Base-by-base conservation (phyloP, 2,797 vertebrate species). In the Distichodus sexfasciatus region DNA sequence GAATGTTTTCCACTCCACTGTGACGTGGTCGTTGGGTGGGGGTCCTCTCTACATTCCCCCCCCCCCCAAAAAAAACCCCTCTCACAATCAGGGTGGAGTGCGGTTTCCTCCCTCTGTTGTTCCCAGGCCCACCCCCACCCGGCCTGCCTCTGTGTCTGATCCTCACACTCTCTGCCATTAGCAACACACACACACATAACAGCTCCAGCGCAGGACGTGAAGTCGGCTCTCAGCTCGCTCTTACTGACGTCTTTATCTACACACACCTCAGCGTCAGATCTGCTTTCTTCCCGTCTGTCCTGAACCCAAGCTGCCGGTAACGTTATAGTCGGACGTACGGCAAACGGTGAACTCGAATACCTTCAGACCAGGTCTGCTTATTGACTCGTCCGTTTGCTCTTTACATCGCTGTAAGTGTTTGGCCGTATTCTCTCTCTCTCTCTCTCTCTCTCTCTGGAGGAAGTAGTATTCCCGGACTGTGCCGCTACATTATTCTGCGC, bases 41-140 rank as follows among this genome's bases (percentile, higher is more conserved):
- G 83, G 82, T 82, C 77, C 81, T 85, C 84, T 89, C 84, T 86
- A 83, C 6, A 6, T 36, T 14, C 26, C 62, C 11, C 31, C 19
- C 15, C 55, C 61, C 66, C 53, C 69, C 55, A n/a, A n/a, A n/a
- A n/a, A n/a, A n/a, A n/a, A 48, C 61, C 65, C 79, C 80, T 79
- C 77, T 81, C 74, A 75, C 83, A 83, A 86, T 88, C 82, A 87
- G 87, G 88, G 90, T 88, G 88, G 87, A 87, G 90, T 87, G 83
- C 79, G 63, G 54, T 87, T 91, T 90, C 89, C 88, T 90, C 87
- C 77, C 82, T 82, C 84, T 86, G 85, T 90, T 90, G n/a, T n/a
- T 91, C 87, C 87, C 87, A 79, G 66, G 82, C 73, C 53, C 78
- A 75, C 67, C 46, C 44, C 46, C 11, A 15, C 28, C 41, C 46